Evolutionary conservation across 1,140 invertebrate species (phyloP), one percentile per base, ranked within the genome.

Genomic region (Penaeus chinensis): DNA sequence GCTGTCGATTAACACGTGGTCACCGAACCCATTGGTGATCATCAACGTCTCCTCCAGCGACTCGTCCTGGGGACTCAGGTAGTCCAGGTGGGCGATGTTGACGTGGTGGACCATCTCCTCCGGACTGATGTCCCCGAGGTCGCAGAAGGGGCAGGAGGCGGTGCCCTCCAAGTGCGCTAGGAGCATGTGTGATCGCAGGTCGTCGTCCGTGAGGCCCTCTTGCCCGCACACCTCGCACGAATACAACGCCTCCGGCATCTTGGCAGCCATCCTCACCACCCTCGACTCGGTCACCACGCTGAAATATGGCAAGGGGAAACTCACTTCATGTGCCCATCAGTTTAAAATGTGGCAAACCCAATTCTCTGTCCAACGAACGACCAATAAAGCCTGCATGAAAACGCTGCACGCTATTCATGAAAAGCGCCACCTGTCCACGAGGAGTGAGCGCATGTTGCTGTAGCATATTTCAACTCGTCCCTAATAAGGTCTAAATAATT

Each of bases 221-320:
- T 95, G 93, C 19, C 96, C 96, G 92, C 96, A 97, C 86, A 97
- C 95, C 92, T 97, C 95, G 92, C 96, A 97, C 62, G 95, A 95
- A 91, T 95, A 94, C 90, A 91, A 90, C 18, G 91, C 79, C 80
- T 92, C 92, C 62, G 91, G 91, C 84, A 84, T 84, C 24, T 89
- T 87, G 80, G 84, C 80, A 69, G 89, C 89, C 84, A 91, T 91
- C 90, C 80, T 92, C 91, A 84, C 91, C 91, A 62, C 86, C 90
- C 65, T n/a, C 65, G 80, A 42, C 10, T 60, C 54, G 16, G 24
- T 20, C 22, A 63, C 24, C 69, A 60, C 24, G 61, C 69, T 76
- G 20, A 19, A 13, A 66, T 62, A 69, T 71, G 93, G 91, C n/a
- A 10, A 42, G 11, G 63, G 78, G 65, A 42, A 62, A 22, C 5